Base-by-base conservation (phyloP, 1,140 invertebrate species). In the Drosophila dunni region DNA sequence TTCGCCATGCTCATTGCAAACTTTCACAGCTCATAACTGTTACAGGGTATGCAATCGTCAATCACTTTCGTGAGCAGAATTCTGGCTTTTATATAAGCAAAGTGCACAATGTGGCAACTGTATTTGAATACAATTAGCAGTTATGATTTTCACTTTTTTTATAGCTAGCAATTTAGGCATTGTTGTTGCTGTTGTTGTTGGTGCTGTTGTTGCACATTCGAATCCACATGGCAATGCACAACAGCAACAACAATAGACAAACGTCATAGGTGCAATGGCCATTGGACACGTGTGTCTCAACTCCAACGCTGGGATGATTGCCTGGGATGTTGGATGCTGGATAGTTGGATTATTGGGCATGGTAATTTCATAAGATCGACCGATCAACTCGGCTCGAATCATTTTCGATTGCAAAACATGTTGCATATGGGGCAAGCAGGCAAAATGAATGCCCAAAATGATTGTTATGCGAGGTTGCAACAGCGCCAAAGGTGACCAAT, bases 121-220 rank as follows among this genome's bases (percentile, higher is more conserved):
- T 75, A 78, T 79, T 82, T 74, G 75, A 88, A 82, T 86, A 79
- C 79, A 88, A 86, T 88, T 86, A 88, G 80, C 79, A 79, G 79
- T 79, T 86, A 86, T 86, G 83, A 88, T 88, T 86, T 86, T 79
- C 79, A 86, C 82, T 86, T 86, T 77, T 75, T 67, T 44, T 46
- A 44, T 29, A 38, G 57, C 38, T 50, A 46, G 50, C 67, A 70
- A 70, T 70, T 78, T 80, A 60, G 50, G 24, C 65, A 51, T 73
- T 67, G 54, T 73, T 58, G 42, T 20, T 62, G 48, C 9, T 34
- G 42, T 73, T 63, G 34, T 58, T 54, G 36, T 9, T 50, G 36
- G 7, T 44, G 8, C 13, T 13, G 33, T 29, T 42, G 10, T 38
- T 48, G 33, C 58, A 46, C 29, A 40, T 76, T 45, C 60, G 11